phyloP scores from a whole-genome alignment of 2,888 invertebrate species.

The Osmoderma eremita region DNA sequence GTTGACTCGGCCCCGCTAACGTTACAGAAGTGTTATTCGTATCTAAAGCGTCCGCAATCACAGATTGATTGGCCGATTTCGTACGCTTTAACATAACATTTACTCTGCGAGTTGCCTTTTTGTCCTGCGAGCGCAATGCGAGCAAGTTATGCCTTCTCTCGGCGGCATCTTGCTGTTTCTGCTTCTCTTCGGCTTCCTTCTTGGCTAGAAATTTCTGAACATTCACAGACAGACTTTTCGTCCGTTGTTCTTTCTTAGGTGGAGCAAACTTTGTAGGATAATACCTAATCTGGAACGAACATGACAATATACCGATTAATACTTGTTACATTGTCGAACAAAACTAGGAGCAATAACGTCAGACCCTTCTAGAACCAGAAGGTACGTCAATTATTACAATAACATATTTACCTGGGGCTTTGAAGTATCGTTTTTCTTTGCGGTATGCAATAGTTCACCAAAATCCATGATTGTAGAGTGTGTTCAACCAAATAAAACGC shows the following conservation, averaged over 20 bases:
- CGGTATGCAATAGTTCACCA: constrained; percentile 69
- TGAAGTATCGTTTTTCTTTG: constrained; percentile 68
- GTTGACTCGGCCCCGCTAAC: constrained; percentile 78
- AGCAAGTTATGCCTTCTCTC: constrained; percentile 73
- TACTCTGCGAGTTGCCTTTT: constrained; percentile 61
- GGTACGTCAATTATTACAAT: constrained; percentile 59
- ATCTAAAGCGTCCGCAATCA: constrained; percentile 83
- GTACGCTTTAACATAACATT: constrained; percentile 78
- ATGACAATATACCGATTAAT: background rate
- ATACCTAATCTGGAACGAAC: constrained; percentile 65
- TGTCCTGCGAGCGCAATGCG: constrained; percentile 67
- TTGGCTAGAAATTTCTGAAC: constrained; percentile 85
- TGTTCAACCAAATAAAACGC: constrained; percentile 3
- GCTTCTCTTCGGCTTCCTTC: constrained; percentile 82
- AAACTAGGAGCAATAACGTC: background rate
- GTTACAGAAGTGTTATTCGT: constrained; percentile 80
- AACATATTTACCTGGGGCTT: constrained; percentile 40
- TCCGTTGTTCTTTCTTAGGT: constrained; percentile 81
- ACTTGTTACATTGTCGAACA: background rate
- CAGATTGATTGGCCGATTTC: constrained; percentile 89
- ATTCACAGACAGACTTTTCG: constrained; percentile 77
- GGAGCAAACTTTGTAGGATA: constrained; percentile 85
- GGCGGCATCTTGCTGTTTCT: constrained; percentile 71
- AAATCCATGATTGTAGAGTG: constrained; percentile 68
- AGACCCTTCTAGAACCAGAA: constrained; percentile 38